Conservation (phyloP, 2,113 vertebrate genomes). For the Stegostoma tigrinum region DNA sequence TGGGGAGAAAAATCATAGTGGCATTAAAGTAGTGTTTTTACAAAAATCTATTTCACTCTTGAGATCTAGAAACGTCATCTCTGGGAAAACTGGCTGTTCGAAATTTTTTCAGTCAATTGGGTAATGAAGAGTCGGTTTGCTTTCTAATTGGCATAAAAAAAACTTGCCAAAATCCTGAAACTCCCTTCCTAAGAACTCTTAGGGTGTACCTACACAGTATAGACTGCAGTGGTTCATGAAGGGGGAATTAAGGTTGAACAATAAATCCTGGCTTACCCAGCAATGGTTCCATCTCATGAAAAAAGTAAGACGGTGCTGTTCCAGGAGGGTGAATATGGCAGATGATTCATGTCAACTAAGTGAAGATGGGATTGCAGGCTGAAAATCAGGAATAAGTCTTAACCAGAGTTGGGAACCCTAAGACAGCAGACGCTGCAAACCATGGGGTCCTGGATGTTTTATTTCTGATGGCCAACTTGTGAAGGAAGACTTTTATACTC, state of each 20-base stretch:
- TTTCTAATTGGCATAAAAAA: not conserved
- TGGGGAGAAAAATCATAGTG: not conserved
- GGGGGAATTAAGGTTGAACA: too few relatives aligned
- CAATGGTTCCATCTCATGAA: too few relatives aligned
- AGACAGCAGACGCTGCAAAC: too few relatives aligned
- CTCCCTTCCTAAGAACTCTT: too few relatives aligned
- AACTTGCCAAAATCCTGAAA: too few relatives aligned
- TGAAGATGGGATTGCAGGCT: not conserved
- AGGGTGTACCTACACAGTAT: too few relatives aligned
- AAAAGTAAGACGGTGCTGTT: not conserved
- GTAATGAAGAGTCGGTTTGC: not conserved
- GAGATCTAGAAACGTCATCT: not conserved
- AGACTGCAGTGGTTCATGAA: too few relatives aligned
- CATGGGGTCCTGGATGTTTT: too few relatives aligned
- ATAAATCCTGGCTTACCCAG: too few relatives aligned
- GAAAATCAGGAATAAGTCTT: not conserved
- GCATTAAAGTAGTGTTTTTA: not conserved
- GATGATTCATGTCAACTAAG: not conserved
- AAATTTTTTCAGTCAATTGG: not conserved
- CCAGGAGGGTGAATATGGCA: not conserved
- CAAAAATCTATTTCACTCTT: not conserved
- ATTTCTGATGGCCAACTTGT: too few relatives aligned
- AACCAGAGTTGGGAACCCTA: too few relatives aligned
- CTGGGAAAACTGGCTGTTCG: not conserved
- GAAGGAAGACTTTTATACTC: too few relatives aligned